Evolutionary conservation across 2,113 vertebrate species (phyloP), one percentile per base, ranked within the genome.

Genomic region (Nannobrachium achirus): DNA sequence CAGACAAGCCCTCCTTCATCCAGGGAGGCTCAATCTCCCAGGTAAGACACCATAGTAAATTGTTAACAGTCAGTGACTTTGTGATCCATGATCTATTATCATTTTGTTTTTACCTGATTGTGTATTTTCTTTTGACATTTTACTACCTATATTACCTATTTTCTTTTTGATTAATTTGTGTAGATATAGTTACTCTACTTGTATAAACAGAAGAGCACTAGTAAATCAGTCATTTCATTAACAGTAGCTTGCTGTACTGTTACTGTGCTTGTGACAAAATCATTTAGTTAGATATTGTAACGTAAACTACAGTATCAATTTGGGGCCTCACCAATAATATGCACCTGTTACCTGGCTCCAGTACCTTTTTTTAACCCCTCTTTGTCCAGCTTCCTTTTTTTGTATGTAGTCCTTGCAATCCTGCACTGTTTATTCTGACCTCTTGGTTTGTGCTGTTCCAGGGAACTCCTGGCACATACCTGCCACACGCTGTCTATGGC

Each of bases 1-100:
- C 96, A 8, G 97, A 99, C 89, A 99, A 99, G 79, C 97, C 97
- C 9, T 96, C 98, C 19, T 99, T 98, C 88, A 97, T 98, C 83
- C 95, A 98, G 83, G 98, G 98, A 71, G 96, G 97, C 78, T 99
- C 97, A 25, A 98, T 99, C 80, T 98, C 96, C 74, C 97, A 98
- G 94, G 98, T 98, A 90, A 88, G 90, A 33, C 62, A 73, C 7
- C 44, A 49, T 48, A 3, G 4, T 14, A 2, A 48, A 14, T 2
- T 48, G 10, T 15, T 14, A 48, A 13, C 13, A 48, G 14, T 46
- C 10, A 8, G 10, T n/a, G 46, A 48, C n/a, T 48, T 48, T 48
- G n/a, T n/a, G n/a, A 48, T n/a, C 13, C 11, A 48, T 14, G 13
- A n/a, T n/a, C n/a, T n/a, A n/a, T n/a, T n/a, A n/a, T 33, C 3